phyloP scores from a whole-genome alignment of 2,888 invertebrate species.

The Tiphia femorata region DNA sequence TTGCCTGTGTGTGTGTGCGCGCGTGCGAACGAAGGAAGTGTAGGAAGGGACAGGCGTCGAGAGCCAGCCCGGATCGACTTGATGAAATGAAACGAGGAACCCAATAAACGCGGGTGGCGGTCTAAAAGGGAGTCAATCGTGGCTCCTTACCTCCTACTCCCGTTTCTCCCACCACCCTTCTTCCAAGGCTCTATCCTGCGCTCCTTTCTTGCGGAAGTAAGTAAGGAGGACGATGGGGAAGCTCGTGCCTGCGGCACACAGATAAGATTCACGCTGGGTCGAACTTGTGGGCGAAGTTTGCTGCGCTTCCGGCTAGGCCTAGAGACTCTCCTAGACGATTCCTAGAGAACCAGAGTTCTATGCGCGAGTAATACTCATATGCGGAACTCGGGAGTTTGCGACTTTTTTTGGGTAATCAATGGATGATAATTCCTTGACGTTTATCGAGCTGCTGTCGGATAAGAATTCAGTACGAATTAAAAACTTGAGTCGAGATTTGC shows the following conservation, averaged over 20 bases:
- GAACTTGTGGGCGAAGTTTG: too few species aligned
- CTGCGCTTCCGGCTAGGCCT: too few species aligned
- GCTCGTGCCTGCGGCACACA: neutral
- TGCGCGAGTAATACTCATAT: too few species aligned
- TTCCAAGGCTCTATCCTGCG: neutral
- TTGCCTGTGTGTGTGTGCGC: neutral
- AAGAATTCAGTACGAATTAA: too few species aligned
- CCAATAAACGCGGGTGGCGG: constrained; percentile 35
- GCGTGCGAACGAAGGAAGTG: neutral
- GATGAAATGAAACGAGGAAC: constrained; percentile 50
- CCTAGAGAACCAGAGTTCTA: too few species aligned
- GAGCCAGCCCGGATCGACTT: constrained; percentile 46
- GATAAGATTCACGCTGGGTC: neutral
- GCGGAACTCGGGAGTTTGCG: too few species aligned
- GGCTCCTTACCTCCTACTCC: constrained; percentile 10
- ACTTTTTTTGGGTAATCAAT: too few species aligned
- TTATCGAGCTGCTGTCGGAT: too few species aligned
- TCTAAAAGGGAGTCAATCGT: constrained; percentile 42
- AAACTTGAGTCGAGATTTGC: too few species aligned
- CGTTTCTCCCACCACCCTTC: neutral
- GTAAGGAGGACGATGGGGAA: neutral
- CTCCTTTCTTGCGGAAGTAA: neutral
- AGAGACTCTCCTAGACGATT: too few species aligned
- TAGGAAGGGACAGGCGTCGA: constrained; percentile 31
- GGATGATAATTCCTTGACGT: too few species aligned